Evolutionary conservation across 1,140 invertebrate genomes (phyloP).

Genomic region (Drosophila funebris): DNA sequence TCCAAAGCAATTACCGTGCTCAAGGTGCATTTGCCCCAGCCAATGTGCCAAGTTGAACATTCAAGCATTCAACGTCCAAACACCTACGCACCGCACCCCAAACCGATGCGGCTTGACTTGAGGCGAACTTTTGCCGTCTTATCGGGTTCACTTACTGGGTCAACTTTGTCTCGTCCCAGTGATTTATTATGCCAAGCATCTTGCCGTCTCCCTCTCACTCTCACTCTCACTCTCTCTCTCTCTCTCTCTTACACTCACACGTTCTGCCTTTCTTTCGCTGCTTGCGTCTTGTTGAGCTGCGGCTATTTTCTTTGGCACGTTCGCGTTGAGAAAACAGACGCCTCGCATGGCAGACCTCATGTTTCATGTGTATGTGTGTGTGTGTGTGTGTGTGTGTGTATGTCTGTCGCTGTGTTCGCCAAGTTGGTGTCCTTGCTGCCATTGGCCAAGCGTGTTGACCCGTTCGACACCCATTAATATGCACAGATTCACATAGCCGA

Average conservation of each 20-base stretch:
- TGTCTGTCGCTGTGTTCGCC: background rate
- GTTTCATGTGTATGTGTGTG: background rate
- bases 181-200: constrained; percentile 52
- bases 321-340: constrained; percentile 38
- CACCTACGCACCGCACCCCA: constrained; percentile 49
- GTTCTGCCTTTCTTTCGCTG: background rate
- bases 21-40: constrained; percentile 32
- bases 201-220: background rate
- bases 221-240: background rate
- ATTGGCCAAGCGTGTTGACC: constrained; percentile 28
- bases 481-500: constrained; percentile 30
- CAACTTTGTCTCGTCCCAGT: constrained; percentile 43
- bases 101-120: constrained; percentile 59
- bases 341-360: constrained; percentile 29
- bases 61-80: background rate
- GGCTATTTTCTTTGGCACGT: constrained; percentile 69
- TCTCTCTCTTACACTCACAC: background rate
- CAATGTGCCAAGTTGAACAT: too few relatives aligned
- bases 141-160: constrained; percentile 63
- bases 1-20: constrained; percentile 69
- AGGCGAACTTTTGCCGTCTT: constrained; percentile 52
- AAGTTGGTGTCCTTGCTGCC: background rate
- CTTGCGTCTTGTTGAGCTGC: background rate
- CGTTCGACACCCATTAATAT: constrained; percentile 35
- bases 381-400: background rate